Evolutionary conservation across 2,888 invertebrate genomes (phyloP).

Genomic region (Diarsia rubi): DNA sequence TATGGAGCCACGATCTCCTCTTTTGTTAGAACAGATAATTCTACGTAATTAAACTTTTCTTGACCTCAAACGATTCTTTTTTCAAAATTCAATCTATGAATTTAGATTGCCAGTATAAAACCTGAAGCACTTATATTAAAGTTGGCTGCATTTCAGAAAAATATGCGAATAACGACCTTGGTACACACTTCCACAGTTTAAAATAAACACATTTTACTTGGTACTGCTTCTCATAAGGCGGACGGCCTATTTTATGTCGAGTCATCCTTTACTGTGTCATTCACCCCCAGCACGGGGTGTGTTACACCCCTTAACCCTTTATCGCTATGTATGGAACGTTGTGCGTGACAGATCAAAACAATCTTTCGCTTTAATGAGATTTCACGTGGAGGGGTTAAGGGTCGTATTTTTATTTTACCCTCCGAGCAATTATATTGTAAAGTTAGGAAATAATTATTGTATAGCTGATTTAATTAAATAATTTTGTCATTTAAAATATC

Average conservation of each 20-base stretch:
- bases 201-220: constrained; percentile 66
- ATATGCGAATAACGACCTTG: constrained; percentile 53
- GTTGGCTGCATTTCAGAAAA: constrained; percentile 33
- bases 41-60: constrained; percentile 1
- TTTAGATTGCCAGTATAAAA: constrained; percentile 32
- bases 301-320: constrained; percentile 68
- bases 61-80: constrained; percentile 27
- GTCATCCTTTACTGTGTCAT: constrained; percentile 74
- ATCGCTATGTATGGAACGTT: constrained; percentile 58
- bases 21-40: constrained; percentile 8
- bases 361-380: constrained; percentile 64
- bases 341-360: constrained; percentile 69
- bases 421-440: constrained; percentile 45
- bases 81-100: constrained; percentile 4
- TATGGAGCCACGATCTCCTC: too few species aligned
- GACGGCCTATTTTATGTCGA: constrained; percentile 78
- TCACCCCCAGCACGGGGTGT: constrained; percentile 70
- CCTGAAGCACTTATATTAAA: constrained; percentile 21
- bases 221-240: constrained; percentile 71
- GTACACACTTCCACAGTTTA: constrained; percentile 42
- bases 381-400: constrained; percentile 47
- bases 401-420: constrained; percentile 43
- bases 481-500: not conserved
- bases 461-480: constrained; percentile 11
- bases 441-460: constrained; percentile 15